Base-by-base conservation (phyloP, 2,797 vertebrate genomes). In the Dipus sagitta region DNA sequence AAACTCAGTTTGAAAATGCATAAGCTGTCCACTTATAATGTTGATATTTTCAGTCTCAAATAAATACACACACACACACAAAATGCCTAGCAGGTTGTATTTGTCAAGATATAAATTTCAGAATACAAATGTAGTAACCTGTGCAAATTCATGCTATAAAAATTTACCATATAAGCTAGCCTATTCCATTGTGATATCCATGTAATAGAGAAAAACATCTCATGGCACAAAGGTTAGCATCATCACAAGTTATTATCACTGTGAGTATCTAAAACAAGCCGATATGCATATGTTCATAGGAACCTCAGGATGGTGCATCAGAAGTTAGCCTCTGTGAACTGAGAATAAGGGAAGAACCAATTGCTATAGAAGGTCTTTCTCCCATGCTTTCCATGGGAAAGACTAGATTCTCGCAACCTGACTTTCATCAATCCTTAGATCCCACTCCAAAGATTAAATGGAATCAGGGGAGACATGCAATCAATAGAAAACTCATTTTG, bases 261-360 rank as follows among this genome's bases (percentile, higher is more conserved):
- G 32, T 82, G 94, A 97, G 95, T 72, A 80, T 93, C 96, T 96
- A 75, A 96, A 84, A 95, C 91, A 90, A 97, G 86, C 12, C 26
- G 96, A 95, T 34, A 38, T 95, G 34, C 77, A 87, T 95, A 90
- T 95, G 81, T 96, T 97, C 90, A 98, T 96, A 98, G 88, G 92
- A 97, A 85, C 83, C 96, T 95, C 96, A 97, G 97, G 93, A 93
- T 77, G 88, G 79, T 32, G 34, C 86, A 97, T 92, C 83, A 88
- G 88, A 92, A 88, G 96, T 97, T 96, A 92, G 88, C 96, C 96
- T 96, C 96, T 93, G 93, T 77, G 94, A 97, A 97, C 95, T 2
- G 38, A 95, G 70, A 97, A 95, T 1, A 60, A 96, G 64, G 90
- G 62, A 93, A 82, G 81, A 17, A 38, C 42, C 74, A 24, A 12